Base-by-base conservation (phyloP, 2,113 vertebrate species). In the Trematomus loennbergii region DNA sequence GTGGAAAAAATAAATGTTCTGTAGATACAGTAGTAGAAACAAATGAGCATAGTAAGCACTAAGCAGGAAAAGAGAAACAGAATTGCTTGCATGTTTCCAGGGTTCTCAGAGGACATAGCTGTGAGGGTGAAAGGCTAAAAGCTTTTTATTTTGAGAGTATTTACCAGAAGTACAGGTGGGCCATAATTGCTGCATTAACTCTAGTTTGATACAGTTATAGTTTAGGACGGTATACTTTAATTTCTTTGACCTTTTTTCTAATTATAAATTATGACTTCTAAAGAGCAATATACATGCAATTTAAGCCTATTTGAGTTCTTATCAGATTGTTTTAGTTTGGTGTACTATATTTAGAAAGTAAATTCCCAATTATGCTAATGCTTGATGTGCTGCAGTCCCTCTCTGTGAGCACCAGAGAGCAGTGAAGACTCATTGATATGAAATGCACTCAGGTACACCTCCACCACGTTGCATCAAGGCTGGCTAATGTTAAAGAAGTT, bases 361-460 rank as follows among this genome's bases (percentile, higher is more conserved):
- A 25, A 3, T 4, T 52, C 53, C n/a, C 9, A 12, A 58, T 5
- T 12, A 11, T 29, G 12, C 7, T 36, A 36, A 69, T 40, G n/a
- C 0, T 16, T 16, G n/a, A 40, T 68, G 22, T 36, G 20, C 16
- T 74, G 64, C 33, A 48, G 18, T 71, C 63, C 11, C 2, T 17
- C 2, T 4, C 3, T 29, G 4, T 52, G 9, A 64, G 81, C 90
- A 58, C 54, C 6, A 69, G 86, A 43, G 49, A 59, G 63, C 53
- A 87, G 84, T 58, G 5, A 69, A 76, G 43, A 55, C 22, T 25
- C 3, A 18, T 61, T 60, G 2, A 8, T 22, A 69, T 1, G 9
- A 7, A 70, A 54, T 13, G n/a, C 55, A 58, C 36, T 45, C 45
- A 48, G 22, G 45, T 57, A 29, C 33, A 25, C 29, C 29, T 72